Evolutionary conservation across 2,113 vertebrate genomes (phyloP).

Genomic region (Phalacrocorax carbo): DNA sequence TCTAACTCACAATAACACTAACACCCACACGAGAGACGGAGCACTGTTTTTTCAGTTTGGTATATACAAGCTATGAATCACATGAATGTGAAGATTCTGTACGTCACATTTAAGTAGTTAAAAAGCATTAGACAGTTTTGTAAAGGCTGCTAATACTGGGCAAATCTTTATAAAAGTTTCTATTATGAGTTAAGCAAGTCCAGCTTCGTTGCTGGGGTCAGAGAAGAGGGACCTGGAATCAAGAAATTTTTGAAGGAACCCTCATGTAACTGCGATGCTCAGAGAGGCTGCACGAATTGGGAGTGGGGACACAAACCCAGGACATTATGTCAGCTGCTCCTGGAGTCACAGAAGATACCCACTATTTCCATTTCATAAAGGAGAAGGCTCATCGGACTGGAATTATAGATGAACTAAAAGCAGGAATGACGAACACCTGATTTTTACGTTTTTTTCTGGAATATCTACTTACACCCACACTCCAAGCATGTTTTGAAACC

Average conservation of each 20-base stretch:
- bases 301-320: neutral
- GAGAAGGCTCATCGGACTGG: neutral
- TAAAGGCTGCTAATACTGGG: neutral
- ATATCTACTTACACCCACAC: neutral
- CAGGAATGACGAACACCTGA: neutral
- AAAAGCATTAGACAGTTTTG: neutral
- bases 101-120: neutral
- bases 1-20: accelerated
- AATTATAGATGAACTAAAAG: neutral
- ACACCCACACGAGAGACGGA: neutral
- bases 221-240: neutral
- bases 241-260: neutral
- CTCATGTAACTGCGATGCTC: neutral
- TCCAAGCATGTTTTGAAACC: neutral
- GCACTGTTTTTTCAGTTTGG: neutral
- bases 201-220: neutral
- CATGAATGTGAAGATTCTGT: neutral
- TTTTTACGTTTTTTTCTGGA: neutral
- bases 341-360: neutral
- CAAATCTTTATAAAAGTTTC: neutral
- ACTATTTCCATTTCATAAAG: neutral
- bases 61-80: neutral
- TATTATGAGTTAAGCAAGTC: neutral
- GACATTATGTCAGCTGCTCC: neutral
- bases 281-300: neutral